Evolutionary conservation across 2,113 vertebrate species (phyloP).

Genomic region (Accipiter virgatus): DNA sequence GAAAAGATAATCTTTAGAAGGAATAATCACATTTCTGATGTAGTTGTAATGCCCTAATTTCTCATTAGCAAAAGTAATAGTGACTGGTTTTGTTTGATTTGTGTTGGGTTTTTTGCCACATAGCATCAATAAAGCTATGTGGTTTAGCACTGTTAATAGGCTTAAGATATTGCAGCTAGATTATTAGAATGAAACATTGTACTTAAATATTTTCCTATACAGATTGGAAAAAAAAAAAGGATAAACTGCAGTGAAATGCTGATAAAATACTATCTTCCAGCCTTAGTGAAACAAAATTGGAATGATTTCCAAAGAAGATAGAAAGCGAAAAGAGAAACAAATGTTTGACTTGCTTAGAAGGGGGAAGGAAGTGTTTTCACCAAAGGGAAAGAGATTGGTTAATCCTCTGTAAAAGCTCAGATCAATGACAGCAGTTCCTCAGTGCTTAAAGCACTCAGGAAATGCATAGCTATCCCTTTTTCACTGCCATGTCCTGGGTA

Average conservation of each 20-base stretch:
- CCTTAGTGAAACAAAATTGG: neutral
- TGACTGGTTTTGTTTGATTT: neutral
- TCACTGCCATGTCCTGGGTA: neutral
- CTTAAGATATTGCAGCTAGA: neutral
- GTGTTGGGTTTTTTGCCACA: neutral
- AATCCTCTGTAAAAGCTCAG: neutral
- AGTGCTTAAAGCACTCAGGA: neutral
- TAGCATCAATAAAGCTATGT: neutral
- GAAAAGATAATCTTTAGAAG: neutral
- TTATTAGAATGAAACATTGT: neutral
- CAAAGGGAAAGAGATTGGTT: neutral
- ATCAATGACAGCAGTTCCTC: neutral
- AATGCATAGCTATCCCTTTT: neutral
- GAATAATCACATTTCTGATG: neutral
- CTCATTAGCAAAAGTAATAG: neutral
- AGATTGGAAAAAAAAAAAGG: neutral
- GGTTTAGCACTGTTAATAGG: neutral
- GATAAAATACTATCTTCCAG: neutral
- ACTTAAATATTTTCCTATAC: neutral
- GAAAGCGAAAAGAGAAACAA: neutral
- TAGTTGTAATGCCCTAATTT: neutral
- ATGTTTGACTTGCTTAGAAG: constrained; percentile 8
- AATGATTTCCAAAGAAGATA: neutral
- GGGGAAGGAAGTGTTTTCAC: constrained; percentile 24
- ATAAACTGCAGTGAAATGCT: neutral